These are phyloP conservation scores for Neodiprion fabricii DNA, from an alignment of 1,140 invertebrate genomes.

Conservation along the genomic window DNA sequence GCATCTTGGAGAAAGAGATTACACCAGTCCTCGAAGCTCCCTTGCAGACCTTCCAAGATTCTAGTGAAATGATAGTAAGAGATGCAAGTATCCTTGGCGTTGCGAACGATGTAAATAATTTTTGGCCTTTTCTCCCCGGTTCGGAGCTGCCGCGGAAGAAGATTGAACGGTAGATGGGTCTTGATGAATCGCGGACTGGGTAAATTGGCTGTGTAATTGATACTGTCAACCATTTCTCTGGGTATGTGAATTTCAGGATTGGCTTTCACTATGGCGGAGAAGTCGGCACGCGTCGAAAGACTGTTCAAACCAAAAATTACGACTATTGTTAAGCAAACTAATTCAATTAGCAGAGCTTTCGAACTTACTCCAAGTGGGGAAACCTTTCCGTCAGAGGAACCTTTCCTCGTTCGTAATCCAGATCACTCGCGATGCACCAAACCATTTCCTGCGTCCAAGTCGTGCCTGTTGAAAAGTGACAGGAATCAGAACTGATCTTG, in stretches of 20 bases:
- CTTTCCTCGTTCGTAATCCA: conserved; percentile 61
- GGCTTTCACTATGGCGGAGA: too few relatives aligned
- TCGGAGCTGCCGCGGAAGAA: conserved; percentile 69
- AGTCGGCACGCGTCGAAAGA: too few relatives aligned
- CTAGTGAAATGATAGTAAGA: conserved; percentile 79
- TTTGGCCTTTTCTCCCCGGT: conserved; percentile 58
- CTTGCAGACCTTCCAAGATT: conserved; percentile 66
- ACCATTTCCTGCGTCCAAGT: conserved; percentile 68
- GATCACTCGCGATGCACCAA: conserved; percentile 62
- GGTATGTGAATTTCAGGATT: conserved; percentile 32
- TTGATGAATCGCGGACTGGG: conserved; percentile 70
- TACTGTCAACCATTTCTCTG: conserved; percentile 52
- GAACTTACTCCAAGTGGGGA: conserved; percentile 57
- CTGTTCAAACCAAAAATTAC: too few relatives aligned
- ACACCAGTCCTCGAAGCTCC: conserved; percentile 71
- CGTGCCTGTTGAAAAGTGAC: neutral
- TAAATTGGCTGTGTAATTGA: conserved; percentile 50
- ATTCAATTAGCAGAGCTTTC: too few relatives aligned
- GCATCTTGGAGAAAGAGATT: conserved; percentile 48
- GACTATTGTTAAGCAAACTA: too few relatives aligned
- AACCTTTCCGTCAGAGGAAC: conserved; percentile 42
- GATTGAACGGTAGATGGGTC: conserved; percentile 72
- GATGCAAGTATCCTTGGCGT: conserved; percentile 81
- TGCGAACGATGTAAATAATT: conserved; percentile 81
- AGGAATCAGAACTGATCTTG: too few relatives aligned